Evolutionary conservation across 2,797 vertebrate genomes (phyloP).

Genomic region (Megalops cyprinoides): DNA sequence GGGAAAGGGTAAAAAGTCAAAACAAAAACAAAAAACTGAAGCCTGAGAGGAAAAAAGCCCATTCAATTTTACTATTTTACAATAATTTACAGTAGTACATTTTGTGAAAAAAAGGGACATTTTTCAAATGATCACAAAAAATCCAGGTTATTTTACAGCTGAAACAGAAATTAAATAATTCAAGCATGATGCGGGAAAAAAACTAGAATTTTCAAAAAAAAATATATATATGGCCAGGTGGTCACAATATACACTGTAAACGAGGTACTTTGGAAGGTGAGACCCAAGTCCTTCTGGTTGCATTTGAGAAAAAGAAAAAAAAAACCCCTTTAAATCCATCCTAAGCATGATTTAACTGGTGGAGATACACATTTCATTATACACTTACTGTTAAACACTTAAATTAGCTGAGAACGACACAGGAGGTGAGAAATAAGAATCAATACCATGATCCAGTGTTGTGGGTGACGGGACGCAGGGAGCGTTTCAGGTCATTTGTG

Average conservation of each 20-base stretch:
- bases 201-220: constrained; percentile 41
- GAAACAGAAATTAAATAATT: constrained; percentile 98
- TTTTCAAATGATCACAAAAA: constrained; percentile 80
- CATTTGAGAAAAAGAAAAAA: constrained; percentile 69
- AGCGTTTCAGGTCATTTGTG: constrained; percentile 89
- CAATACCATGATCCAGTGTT: constrained; percentile 89
- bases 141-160: constrained; percentile 86
- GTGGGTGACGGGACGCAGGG: constrained; percentile 74
- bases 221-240: constrained; percentile 73
- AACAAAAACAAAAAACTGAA: constrained; percentile 81
- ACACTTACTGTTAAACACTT: constrained; percentile 76
- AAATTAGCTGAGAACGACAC: constrained; percentile 77
- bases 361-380: constrained; percentile 58
- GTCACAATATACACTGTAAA: constrained; percentile 90
- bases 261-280: constrained; percentile 97
- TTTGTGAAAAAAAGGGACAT: constrained; percentile 79
- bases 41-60: constrained; percentile 86
- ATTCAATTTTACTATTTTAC: constrained; percentile 92
- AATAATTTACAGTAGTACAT: constrained; percentile 92
- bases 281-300: constrained; percentile 82
- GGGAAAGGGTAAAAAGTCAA: constrained; percentile 78
- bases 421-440: constrained; percentile 65
- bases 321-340: constrained; percentile 70
- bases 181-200: constrained; percentile 78
- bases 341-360: constrained; percentile 75